Evolutionary conservation across 2,797 vertebrate species (phyloP).

Genomic region (Pogonophryne albipinna): DNA sequence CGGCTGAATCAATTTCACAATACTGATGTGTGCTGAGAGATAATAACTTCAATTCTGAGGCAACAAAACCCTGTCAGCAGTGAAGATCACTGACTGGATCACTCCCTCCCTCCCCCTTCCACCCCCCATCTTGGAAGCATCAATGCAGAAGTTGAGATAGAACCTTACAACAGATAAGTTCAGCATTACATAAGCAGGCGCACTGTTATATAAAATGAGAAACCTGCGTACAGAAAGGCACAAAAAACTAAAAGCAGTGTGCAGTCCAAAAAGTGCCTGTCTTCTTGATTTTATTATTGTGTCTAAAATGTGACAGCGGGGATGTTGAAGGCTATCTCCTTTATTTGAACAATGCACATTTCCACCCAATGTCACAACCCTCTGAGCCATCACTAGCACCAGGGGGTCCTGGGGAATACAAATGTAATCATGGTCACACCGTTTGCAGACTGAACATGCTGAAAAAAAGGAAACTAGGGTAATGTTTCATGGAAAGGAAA

Average conservation of each 20-base stretch:
- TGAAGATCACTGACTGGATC: slow-evolving; percentile 36
- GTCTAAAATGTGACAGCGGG: background rate
- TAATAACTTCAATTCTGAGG: slow-evolving; percentile 58
- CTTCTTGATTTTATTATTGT: slow-evolving; percentile 1
- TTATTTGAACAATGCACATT: slow-evolving; percentile 14
- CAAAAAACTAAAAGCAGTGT: background rate
- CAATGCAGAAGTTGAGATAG: slow-evolving; percentile 6
- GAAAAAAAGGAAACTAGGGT: background rate
- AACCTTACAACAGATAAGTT: slow-evolving; percentile 10
- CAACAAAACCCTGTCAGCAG: slow-evolving; percentile 51
- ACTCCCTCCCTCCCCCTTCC: background rate
- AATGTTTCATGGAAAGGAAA: background rate
- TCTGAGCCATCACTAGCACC: slow-evolving; percentile 6
- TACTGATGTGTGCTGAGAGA: slow-evolving; percentile 56
- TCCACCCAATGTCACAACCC: background rate
- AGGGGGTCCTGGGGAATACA: slow-evolving; percentile 8
- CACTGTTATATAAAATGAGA: background rate
- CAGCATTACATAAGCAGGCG: slow-evolving; percentile 5
- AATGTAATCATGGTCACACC: slow-evolving; percentile 9
- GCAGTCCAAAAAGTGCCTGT: background rate
- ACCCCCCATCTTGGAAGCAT: slow-evolving; percentile 4
- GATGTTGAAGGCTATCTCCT: background rate
- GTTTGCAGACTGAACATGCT: background rate
- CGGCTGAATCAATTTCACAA: slow-evolving; percentile 60
- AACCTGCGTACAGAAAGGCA: background rate